Percentiles rank a stretch among this genome's conserved stretches.
These are phyloP conservation scores for Parazoanthus darwini DNA, from an alignment of 92 coral and sea anemone genomes.

Conservation along the genomic window DNA sequence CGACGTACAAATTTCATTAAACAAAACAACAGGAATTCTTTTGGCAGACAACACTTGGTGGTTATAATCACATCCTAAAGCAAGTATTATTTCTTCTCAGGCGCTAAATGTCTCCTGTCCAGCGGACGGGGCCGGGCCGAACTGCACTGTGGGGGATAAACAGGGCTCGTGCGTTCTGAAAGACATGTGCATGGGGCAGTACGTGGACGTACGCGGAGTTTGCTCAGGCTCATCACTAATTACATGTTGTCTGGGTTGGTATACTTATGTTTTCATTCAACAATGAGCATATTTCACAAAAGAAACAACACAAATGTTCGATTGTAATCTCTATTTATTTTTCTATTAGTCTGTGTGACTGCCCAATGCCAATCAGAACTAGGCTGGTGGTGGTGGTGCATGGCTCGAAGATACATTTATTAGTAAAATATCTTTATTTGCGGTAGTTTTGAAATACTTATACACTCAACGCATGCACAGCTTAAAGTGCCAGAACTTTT, in stretches of 20 bases:
- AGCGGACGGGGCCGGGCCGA: slow-evolving; percentile 49
- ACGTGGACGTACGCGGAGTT: slow-evolving; percentile 23
- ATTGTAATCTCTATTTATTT: too few relatives aligned
- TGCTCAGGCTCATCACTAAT: slow-evolving; percentile 54
- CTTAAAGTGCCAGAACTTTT: background rate
- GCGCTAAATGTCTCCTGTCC: slow-evolving; percentile 61
- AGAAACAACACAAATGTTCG: background rate
- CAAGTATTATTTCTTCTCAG: slow-evolving; percentile 28
- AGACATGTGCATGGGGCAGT: slow-evolving; percentile 59
- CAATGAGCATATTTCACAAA: background rate
- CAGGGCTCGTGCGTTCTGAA: slow-evolving; percentile 56
- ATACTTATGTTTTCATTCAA: background rate
- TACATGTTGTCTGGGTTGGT: slow-evolving; percentile 69
- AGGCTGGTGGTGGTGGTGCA: background rate
- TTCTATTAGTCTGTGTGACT: background rate
- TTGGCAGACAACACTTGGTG: background rate
- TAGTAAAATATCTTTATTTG: background rate
- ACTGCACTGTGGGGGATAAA: slow-evolving; percentile 44
- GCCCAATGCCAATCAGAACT: background rate
- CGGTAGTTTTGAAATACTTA: too few relatives aligned
- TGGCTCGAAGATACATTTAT: background rate
- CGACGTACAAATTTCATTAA: background rate
- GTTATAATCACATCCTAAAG: background rate
- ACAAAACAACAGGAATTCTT: background rate
- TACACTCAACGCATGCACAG: too few relatives aligned